These are phyloP conservation scores for Brachyopa scutellaris DNA, from an alignment of 2,888 invertebrate species.

Conservation along the genomic window DNA sequence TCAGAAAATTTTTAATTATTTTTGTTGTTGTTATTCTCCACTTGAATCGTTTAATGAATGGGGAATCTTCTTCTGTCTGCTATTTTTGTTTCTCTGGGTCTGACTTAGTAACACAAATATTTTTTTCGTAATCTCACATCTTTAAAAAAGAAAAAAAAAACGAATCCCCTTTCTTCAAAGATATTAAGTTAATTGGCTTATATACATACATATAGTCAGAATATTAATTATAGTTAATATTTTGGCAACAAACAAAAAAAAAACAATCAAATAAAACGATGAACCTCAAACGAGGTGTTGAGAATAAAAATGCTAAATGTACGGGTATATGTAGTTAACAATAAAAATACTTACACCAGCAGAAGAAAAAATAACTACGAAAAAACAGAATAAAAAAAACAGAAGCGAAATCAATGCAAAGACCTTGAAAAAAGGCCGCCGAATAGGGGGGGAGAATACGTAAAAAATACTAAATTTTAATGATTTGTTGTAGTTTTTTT, in stretches of 20 bases:
- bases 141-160: neutral
- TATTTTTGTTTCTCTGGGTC: conserved; percentile 7
- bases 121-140: neutral
- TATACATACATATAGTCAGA: conserved; percentile 14
- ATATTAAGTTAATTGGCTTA: conserved; percentile 13
- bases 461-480: neutral
- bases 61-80: conserved; percentile 26
- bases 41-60: conserved; percentile 40
- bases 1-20: neutral
- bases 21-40: neutral
- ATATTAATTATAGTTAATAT: conserved; percentile 7
- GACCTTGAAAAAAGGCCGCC: conserved; percentile 33
- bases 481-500: neutral
- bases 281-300: conserved; percentile 13
- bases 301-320: neutral
- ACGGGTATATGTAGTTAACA: neutral
- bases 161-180: neutral
- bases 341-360: neutral
- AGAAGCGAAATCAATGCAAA: conserved; percentile 11
- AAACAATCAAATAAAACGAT: neutral
- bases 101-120: conserved; percentile 47
- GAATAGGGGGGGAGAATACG: neutral
- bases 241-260: neutral
- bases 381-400: neutral
- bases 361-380: neutral